Conservation (phyloP, 2,797 vertebrate genomes). For the Distichodus sexfasciatus region DNA sequence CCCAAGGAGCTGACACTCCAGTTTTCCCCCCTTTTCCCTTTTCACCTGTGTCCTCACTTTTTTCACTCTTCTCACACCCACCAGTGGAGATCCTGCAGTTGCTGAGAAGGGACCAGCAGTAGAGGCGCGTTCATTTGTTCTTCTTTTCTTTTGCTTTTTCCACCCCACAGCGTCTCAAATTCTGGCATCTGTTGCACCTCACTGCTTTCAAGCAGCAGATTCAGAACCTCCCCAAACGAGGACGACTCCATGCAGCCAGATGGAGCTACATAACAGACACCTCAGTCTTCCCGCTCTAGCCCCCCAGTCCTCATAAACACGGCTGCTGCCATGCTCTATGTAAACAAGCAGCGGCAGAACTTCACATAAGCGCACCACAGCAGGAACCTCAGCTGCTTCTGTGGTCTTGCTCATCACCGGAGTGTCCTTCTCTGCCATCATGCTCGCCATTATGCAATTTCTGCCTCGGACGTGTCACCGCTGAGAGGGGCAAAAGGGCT, state of each 20-base stretch:
- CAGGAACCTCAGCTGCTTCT: neutral
- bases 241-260: slow-evolving; percentile 72
- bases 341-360: slow-evolving; percentile 53
- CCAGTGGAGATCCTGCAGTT: slow-evolving; percentile 49
- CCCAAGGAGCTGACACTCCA: slow-evolving; percentile 42
- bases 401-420: neutral
- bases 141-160: neutral
- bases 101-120: slow-evolving; percentile 69
- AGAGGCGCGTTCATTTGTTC: slow-evolving; percentile 35
- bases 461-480: slow-evolving; percentile 24
- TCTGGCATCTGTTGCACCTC: slow-evolving; percentile 68
- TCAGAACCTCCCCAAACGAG: slow-evolving; percentile 62
- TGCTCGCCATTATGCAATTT: slow-evolving; percentile 12
- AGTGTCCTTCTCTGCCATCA: slow-evolving; percentile 17
- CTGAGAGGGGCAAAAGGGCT: neutral
- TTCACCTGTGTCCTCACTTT: neutral
- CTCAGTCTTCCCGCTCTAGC: slow-evolving; percentile 14
- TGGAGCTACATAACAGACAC: slow-evolving; percentile 63
- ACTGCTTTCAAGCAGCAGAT: slow-evolving; percentile 55
- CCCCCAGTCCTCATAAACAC: slow-evolving; percentile 56
- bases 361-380: slow-evolving; percentile 11
- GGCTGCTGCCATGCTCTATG: slow-evolving; percentile 62
- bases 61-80: slow-evolving; percentile 46
- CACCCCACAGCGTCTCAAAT: neutral
- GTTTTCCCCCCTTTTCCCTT: slow-evolving; percentile 12